Evolutionary conservation across 1,140 invertebrate species (phyloP).

Genomic region (Scaptomyza montana): DNA sequence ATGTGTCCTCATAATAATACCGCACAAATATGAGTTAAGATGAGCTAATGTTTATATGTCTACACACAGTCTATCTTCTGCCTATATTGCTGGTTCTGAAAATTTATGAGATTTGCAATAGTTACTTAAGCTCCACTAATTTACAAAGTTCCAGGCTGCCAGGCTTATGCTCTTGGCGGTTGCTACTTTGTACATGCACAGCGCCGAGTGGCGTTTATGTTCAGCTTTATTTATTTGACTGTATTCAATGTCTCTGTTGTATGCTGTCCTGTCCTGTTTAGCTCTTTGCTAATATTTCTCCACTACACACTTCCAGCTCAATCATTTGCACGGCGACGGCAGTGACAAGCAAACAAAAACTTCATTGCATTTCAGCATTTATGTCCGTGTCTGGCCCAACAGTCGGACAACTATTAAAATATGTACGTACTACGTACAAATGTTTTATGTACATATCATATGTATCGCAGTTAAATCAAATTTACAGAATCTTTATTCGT

Average conservation of each 20-base stretch:
- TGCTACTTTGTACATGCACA: conserved; percentile 48
- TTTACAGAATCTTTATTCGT: no score
- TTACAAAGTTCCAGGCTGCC: conserved; percentile 47
- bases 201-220: conserved; percentile 49
- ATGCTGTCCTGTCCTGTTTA: not conserved
- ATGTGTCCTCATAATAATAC: conserved; percentile 46
- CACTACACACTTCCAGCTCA: conserved; percentile 16
- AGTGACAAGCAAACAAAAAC: conserved; percentile 35
- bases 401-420: conserved; percentile 5
- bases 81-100: conserved; percentile 13
- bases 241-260: conserved; percentile 68
- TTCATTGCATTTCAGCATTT: conserved; percentile 39
- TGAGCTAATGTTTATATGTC: conserved; percentile 8
- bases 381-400: conserved; percentile 34
- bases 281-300: no score
- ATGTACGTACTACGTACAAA: no score
- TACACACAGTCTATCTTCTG: not conserved
- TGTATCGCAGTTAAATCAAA: no score
- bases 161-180: conserved; percentile 25
- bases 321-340: conserved; percentile 33
- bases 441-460: no score
- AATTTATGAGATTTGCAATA: conserved; percentile 64
- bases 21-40: conserved; percentile 29
- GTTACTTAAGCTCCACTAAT: conserved; percentile 75
- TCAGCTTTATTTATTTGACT: conserved; percentile 71